These are phyloP conservation scores for Palythoa heliodiscus DNA, from an alignment of 92 coral and sea anemone species.

Conservation along the genomic window DNA sequence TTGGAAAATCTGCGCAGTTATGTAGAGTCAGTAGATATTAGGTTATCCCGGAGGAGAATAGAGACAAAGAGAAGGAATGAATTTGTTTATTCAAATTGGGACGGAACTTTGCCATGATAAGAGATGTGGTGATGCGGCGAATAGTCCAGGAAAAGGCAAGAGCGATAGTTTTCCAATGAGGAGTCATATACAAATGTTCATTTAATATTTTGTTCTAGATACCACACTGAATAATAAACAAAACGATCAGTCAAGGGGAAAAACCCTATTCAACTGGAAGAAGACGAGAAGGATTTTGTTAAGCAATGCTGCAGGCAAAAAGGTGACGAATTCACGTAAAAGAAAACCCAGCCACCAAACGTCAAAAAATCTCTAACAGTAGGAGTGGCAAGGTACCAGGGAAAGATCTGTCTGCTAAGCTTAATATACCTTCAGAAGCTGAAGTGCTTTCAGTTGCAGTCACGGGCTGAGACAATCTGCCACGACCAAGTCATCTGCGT, in stretches of 20 bases:
- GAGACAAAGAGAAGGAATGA: too few relatives aligned
- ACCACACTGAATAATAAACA: slow-evolving; percentile 3
- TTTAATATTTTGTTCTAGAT: slow-evolving; percentile 7
- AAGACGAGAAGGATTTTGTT: neutral
- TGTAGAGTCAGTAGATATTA: too few relatives aligned
- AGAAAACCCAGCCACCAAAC: neutral
- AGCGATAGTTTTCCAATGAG: neutral
- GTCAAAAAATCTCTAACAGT: neutral
- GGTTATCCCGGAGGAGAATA: too few relatives aligned
- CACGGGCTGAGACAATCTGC: neutral
- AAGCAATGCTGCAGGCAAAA: neutral
- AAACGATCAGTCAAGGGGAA: neutral
- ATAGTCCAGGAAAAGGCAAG: too few relatives aligned
- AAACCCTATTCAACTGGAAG: slow-evolving; percentile 16
- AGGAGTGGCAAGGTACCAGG: slow-evolving; percentile 15
- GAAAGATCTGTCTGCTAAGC: slow-evolving; percentile 3
- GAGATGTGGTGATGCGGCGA: too few relatives aligned
- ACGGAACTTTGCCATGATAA: too few relatives aligned
- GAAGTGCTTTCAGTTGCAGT: neutral
- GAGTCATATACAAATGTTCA: neutral
- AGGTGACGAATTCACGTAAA: neutral
- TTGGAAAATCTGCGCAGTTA: too few relatives aligned
- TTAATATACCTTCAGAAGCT: neutral
- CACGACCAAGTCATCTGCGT: neutral
- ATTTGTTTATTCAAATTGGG: too few relatives aligned